Percentiles rank a stretch among this genome's conserved stretches.
phyloP scores from a whole-genome alignment of 1,140 invertebrate genomes.

The Schlechtendalia chinensis region DNA sequence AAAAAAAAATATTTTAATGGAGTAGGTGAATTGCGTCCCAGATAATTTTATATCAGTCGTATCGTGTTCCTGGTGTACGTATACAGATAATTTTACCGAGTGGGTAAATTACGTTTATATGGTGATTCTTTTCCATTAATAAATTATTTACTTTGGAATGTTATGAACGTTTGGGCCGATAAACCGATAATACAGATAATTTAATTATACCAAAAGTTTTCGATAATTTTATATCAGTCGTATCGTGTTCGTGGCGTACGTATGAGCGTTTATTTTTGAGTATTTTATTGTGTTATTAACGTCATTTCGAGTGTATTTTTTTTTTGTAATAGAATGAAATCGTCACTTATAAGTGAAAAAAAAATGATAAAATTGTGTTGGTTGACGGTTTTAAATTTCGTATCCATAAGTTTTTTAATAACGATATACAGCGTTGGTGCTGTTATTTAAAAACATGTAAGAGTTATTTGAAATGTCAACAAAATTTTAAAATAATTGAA shows the following conservation, averaged over 20 bases:
- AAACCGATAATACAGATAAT: neutral
- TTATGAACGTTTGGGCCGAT: no score
- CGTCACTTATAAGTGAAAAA: neutral
- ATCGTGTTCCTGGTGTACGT: no score
- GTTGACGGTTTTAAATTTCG: no score
- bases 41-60: no score
- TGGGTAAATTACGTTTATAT: neutral
- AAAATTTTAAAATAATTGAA: neutral
- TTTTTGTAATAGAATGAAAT: neutral
- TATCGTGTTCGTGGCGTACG: no score
- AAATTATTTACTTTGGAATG: no score
- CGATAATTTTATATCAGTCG: no score
- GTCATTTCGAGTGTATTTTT: neutral
- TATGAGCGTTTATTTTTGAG: neutral
- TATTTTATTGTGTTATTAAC: neutral
- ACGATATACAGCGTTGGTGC: neutral
- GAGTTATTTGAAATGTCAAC: neutral
- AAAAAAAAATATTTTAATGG: neutral
- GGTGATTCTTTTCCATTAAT: no score
- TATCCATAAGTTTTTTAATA: neutral
- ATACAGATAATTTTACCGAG: no score
- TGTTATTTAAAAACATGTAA: neutral
- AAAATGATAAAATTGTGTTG: neutral
- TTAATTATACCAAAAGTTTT: no score
- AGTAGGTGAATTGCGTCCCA: neutral